A percentile compares a stretch with the other conserved stretches of the same genome.
phyloP scores from a whole-genome alignment of 2,113 vertebrate genomes.

The Megaleporinus macrocephalus region DNA sequence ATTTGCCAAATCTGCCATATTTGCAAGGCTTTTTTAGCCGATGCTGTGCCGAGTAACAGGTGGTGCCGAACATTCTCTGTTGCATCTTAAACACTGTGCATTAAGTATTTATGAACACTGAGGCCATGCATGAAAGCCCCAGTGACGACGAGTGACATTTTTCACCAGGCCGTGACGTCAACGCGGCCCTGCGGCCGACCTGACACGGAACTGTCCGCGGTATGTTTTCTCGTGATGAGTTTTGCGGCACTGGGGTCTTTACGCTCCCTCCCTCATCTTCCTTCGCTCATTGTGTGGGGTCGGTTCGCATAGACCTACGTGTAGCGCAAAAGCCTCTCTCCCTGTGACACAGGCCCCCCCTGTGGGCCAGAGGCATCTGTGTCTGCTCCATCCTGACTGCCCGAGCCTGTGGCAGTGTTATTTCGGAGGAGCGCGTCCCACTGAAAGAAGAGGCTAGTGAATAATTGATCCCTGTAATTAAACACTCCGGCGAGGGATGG shows the following conservation, averaged over 20 bases:
- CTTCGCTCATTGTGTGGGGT: neutral
- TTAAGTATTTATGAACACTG: constrained; percentile 48
- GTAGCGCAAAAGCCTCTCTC: constrained; percentile 13
- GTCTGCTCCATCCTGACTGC: constrained; percentile 17
- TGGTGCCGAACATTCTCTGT: constrained; percentile 22
- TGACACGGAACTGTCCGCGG: constrained; percentile 13
- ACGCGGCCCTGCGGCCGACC: constrained; percentile 2
- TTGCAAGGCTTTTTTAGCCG: neutral
- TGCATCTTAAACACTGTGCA: constrained; percentile 40
- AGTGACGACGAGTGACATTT: constrained; percentile 41
- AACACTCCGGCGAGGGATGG: constrained; percentile 81
- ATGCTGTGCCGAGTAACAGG: neutral
- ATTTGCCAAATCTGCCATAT: neutral
- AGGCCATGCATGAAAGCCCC: neutral
- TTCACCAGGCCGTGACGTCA: constrained; percentile 46
- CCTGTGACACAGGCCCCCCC: neutral
- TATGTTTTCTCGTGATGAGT: constrained; percentile 30
- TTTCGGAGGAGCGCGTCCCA: constrained; percentile 73
- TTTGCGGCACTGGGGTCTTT: neutral
- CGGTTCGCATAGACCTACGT: neutral
- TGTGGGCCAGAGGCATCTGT: neutral
- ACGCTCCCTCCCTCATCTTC: neutral
- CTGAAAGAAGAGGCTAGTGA: constrained; percentile 81
- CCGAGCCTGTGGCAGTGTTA: constrained; percentile 39
- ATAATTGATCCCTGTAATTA: constrained; percentile 86